A percentile compares a stretch with the other conserved stretches of the same genome.
phyloP scores from a whole-genome alignment of 2,888 invertebrate genomes.

The Archips crataeganus region DNA sequence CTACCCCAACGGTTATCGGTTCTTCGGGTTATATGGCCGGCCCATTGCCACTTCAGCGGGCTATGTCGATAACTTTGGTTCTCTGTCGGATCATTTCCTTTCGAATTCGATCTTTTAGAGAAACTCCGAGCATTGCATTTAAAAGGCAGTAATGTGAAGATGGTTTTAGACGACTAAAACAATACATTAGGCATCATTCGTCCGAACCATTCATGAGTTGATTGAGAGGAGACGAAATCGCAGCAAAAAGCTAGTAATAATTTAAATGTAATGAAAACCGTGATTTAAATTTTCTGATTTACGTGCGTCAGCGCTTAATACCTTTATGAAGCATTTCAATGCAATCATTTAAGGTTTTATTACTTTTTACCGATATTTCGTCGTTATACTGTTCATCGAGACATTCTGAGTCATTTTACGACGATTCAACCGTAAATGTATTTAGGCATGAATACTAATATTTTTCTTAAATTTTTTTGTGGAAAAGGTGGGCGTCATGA shows the following conservation, averaged over 20 bases:
- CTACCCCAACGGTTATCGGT: too few species aligned
- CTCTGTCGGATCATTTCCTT: too few species aligned
- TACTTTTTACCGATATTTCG: conserved; percentile 49
- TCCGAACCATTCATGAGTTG: too few species aligned
- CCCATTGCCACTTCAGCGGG: too few species aligned
- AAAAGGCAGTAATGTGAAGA: too few species aligned
- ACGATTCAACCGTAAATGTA: conserved; percentile 48
- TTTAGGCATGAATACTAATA: conserved; percentile 46
- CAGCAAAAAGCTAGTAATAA: neutral
- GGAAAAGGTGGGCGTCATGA: conserved; percentile 34
- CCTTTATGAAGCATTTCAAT: conserved; percentile 59
- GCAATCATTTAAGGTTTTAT: conserved; percentile 55
- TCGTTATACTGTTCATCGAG: conserved; percentile 47
- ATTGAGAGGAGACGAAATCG: too few species aligned
- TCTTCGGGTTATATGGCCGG: too few species aligned
- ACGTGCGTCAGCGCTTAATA: conserved; percentile 53
- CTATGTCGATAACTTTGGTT: too few species aligned
- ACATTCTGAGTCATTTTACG: conserved; percentile 47
- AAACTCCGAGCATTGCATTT: too few species aligned
- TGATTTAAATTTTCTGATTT: conserved; percentile 52
- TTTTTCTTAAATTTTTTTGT: conserved; percentile 37
- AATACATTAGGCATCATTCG: too few species aligned
- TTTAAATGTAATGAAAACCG: neutral
- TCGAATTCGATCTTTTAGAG: too few species aligned
- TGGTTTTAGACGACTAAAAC: too few species aligned